Base-by-base conservation (phyloP, 1,140 invertebrate genomes). In the Solen grandis region DNA sequence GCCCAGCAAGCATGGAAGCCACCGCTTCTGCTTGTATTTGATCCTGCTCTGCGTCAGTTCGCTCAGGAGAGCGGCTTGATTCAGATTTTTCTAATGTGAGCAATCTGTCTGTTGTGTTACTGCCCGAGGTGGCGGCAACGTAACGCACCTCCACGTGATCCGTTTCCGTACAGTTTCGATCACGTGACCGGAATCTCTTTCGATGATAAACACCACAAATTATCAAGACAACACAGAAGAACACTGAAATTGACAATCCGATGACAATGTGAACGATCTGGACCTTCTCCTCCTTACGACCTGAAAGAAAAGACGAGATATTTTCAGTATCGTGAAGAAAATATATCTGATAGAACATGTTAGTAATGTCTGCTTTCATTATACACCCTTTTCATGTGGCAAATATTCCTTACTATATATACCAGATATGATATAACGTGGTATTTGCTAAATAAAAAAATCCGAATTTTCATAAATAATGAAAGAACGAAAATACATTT, bases 151-250 rank as follows among this genome's bases (percentile, higher is more conserved):
- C 88, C 55, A 89, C 88, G 66, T 89, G 82, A 68, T 89, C 88
- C 22, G 84, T 83, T 62, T 89, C 86, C 16, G 84, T 82, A 16
- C 83, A 83, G 22, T 82, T 76, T 5, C 86, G 80, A 54, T 88
- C 87, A 27, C 74, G 55, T 63, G 66, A 46, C 75, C 88, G 85
- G 81, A 89, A 86, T 65, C 86, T 89, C 55, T 85, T 83, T 50
- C 86, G 78, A 57, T 89, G 88, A 63, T 89, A 89, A 55, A 89
- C 86, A 19, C 86, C 88, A 78, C 88, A 89, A n/a, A 89, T 84
- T 65, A 89, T 60, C 46, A 89, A 81, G 31, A 87, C 86, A 41
- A 89, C 87, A 77, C 85, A 86, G 83, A 89, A 86, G 70, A 89
- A 89, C 55, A 85, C 86, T 38, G 88, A 87, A 73, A 89, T 87